phyloP scores from a whole-genome alignment of 2,888 invertebrate genomes.

The Cerceris rybyensis region DNA sequence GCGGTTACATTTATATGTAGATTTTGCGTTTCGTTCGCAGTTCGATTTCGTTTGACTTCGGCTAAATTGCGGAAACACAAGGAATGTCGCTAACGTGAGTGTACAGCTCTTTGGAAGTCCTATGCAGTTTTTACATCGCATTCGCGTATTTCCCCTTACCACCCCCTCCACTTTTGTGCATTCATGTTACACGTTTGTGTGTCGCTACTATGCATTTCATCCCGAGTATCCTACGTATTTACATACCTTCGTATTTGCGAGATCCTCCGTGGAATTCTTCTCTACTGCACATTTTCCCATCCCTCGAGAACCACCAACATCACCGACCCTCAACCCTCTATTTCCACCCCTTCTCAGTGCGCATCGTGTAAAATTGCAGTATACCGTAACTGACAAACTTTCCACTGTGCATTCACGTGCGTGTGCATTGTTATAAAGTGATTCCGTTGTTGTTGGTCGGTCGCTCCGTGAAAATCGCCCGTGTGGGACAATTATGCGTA shows the following conservation, averaged over 20 bases:
- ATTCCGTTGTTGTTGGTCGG: slow-evolving; percentile 33
- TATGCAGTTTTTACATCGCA: slow-evolving; percentile 10
- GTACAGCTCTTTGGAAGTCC: slow-evolving; percentile 8
- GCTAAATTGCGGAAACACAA: slow-evolving; percentile 18
- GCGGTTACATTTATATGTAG: neutral
- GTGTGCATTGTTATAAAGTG: slow-evolving; percentile 26
- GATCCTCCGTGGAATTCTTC: slow-evolving; percentile 41
- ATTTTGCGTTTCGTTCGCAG: neutral
- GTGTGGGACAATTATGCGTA: no score
- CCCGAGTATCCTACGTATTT: slow-evolving; percentile 43
- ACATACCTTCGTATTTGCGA: slow-evolving; percentile 34
- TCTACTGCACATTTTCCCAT: slow-evolving; percentile 3
- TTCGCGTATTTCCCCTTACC: neutral
- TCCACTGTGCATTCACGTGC: slow-evolving; percentile 27
- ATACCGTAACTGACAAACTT: slow-evolving; percentile 48
- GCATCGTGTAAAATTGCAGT: slow-evolving; percentile 16
- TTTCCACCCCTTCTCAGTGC: neutral
- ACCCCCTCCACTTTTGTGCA: slow-evolving; percentile 1
- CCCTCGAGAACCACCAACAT: no score
- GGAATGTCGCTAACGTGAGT: neutral
- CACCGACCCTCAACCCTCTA: neutral
- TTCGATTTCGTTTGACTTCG: neutral
- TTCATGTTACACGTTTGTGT: neutral
- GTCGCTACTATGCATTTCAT: slow-evolving; percentile 33
- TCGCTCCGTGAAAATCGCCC: slow-evolving; percentile 8